phyloP scores from a whole-genome alignment of 2,888 invertebrate genomes.

The Heliconius hortense region DNA sequence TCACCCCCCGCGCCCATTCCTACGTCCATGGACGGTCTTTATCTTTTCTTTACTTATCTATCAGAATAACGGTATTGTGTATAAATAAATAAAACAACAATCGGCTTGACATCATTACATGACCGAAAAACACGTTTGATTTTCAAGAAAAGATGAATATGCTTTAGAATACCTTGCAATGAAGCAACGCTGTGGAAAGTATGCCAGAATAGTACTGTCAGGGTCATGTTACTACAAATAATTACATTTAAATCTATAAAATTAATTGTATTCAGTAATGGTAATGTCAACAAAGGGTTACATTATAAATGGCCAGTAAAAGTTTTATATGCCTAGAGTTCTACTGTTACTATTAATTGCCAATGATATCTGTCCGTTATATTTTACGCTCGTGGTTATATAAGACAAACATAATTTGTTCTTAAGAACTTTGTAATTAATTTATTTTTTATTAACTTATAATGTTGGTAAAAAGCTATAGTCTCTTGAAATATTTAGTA shows the following conservation, averaged over 20 bases:
- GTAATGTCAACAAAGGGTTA: slow-evolving; percentile 16
- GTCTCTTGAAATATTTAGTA: too few relatives aligned
- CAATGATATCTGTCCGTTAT: not conserved
- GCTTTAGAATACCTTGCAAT: not conserved
- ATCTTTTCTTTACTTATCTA: not conserved
- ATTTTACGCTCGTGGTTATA: too few relatives aligned
- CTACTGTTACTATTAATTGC: not conserved
- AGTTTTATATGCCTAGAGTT: not conserved
- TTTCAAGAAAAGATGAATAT: slow-evolving; percentile 11
- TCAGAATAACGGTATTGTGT: not conserved
- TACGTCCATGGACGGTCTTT: not conserved
- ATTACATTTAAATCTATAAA: slow-evolving; percentile 35
- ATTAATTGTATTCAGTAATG: slow-evolving; percentile 22
- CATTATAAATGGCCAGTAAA: not conserved
- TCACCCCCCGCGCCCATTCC: too few relatives aligned
- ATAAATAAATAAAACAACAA: not conserved
- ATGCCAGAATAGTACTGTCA: slow-evolving; percentile 47
- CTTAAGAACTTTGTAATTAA: too few relatives aligned
- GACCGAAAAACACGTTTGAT: slow-evolving; percentile 5
- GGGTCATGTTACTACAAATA: slow-evolving; percentile 37
- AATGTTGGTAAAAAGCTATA: too few relatives aligned
- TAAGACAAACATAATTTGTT: too few relatives aligned
- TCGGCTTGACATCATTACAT: slow-evolving; percentile 6
- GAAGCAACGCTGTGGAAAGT: slow-evolving; percentile 45
- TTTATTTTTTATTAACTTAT: too few relatives aligned